phyloP scores from a whole-genome alignment of 2,113 vertebrate species.

The Tachysurus fulvidraco region DNA sequence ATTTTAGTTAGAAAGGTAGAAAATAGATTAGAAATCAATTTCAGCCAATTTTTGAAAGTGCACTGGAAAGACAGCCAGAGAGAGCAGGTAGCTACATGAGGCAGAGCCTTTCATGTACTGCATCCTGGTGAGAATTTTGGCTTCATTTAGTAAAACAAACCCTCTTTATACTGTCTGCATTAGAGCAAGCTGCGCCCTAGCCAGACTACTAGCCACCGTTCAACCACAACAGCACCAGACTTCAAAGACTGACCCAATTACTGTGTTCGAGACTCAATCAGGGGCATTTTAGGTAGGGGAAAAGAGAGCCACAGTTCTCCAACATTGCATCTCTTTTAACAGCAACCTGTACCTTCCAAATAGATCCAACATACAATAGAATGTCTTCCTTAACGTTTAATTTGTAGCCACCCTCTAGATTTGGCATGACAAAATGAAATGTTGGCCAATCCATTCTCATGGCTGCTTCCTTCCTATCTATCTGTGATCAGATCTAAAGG shows the following conservation, averaged over 20 bases:
- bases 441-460: not conserved
- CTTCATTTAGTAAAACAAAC: constrained; percentile 1
- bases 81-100: not conserved
- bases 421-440: not conserved
- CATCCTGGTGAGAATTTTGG: not conserved
- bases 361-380: not conserved
- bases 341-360: not conserved
- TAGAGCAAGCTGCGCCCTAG: not conserved
- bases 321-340: not conserved
- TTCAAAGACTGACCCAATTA: constrained; percentile 23
- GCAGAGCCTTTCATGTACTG: not conserved
- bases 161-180: not conserved
- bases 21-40: not conserved
- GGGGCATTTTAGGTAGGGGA: not conserved
- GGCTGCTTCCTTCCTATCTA: constrained; percentile 1
- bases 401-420: not conserved
- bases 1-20: not conserved
- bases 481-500: constrained; percentile 16
- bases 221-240: constrained; percentile 10
- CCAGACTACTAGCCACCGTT: not conserved
- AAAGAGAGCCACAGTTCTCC: not conserved
- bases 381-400: not conserved
- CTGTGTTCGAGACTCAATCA: constrained; percentile 1
- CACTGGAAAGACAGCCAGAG: not conserved
- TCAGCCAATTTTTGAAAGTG: not conserved